Evolutionary conservation across 2,888 invertebrate species (phyloP), one percentile per base, ranked within the genome.

Genomic region (Thera britannica): DNA sequence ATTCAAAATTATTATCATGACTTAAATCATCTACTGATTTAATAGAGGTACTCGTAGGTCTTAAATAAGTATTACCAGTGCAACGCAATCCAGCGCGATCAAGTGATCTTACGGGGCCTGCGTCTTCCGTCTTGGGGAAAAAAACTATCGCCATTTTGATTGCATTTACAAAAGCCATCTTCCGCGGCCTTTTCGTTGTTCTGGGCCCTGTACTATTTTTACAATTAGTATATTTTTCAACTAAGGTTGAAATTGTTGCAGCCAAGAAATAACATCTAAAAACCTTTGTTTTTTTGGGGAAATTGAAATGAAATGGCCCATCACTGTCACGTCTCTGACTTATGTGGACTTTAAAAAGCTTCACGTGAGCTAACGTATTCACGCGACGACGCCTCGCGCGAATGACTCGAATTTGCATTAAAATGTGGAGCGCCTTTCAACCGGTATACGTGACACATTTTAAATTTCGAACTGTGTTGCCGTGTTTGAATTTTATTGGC

Each of bases 361-460:
- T 51, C 65, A 65, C 58, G 66, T 72, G 68, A 72, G 71, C 68
- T 73, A 74, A 71, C 65, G 70, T 74, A 76, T 75, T 76, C 76
- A 72, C 73, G 64, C 62, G 70, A 62, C 67, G 72, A 62, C 65
- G 72, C 64, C 58, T 52, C 76, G 73, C 72, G 64, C 70, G 72
- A 72, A 75, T 75, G 75, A 77, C 75, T 72, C 71, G 76, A 77
- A 78, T 78, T 77, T 77, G 75, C 75, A 72, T 78, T 75, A 73
- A 75, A 77, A 76, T 72, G 75, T 75, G 77, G 74, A 73, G 71
- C 73, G 69, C 72, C 71, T 74, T 73, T 73, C 74, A 67, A 64
- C 65, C 69, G 59, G 71, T 70, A 74, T 70, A 79, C 79, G 79
- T 79, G 79, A 77, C 76, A 76, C 75, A 74, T 79, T 79, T 79